Base-by-base conservation (phyloP, 2,113 vertebrate genomes). In the Leiothrix lutea region DNA sequence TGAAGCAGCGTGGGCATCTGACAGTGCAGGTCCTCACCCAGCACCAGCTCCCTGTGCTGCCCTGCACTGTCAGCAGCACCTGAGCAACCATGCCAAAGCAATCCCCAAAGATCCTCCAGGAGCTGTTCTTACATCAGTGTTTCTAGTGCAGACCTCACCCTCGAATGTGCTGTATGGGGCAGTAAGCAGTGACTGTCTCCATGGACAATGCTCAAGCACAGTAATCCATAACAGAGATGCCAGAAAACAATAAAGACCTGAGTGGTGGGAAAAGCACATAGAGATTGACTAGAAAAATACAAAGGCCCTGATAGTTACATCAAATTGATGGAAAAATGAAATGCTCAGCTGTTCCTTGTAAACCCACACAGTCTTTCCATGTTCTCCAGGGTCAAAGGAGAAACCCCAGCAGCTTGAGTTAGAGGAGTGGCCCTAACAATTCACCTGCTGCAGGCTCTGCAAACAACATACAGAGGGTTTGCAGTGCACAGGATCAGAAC, bases 201-300 rank as follows among this genome's bases (percentile, higher is more conserved):
- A 82, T 1, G 0, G 75, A 31, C 58, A 23, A 1, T 11, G 26
- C 33, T 82, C 48, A 69, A 60, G 88, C 1, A 1, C 5, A 75
- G n/a, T 6, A 50, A 86, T 17, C 17, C 33, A 0, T 23, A 57
- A 45, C 16, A 80, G n/a, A 11, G 21, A 57, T 44, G 26, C 11
- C 29, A 74, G 35, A 45, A 88, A 48, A 12, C 3, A 80, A 78
- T 8, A 29, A 60, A 74, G 23, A n/a, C 9, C 26, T 22, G 11
- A 57, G 36, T 23, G 53, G 14, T 29, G 2, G 3, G 28, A 71
- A 74, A 60, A 91, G 10, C 0, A 0, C 38, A 26, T 1, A 44
- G 18, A 70, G 33, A 8, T 15, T 58, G 11, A 15, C 36, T 64
- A 70, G 57, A 35, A 86, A 92, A 86, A 71, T 16, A 60, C 11